These are phyloP conservation scores for Desmodus rotundus DNA, from an alignment of 2,113 vertebrate genomes.

Conservation along the genomic window DNA sequence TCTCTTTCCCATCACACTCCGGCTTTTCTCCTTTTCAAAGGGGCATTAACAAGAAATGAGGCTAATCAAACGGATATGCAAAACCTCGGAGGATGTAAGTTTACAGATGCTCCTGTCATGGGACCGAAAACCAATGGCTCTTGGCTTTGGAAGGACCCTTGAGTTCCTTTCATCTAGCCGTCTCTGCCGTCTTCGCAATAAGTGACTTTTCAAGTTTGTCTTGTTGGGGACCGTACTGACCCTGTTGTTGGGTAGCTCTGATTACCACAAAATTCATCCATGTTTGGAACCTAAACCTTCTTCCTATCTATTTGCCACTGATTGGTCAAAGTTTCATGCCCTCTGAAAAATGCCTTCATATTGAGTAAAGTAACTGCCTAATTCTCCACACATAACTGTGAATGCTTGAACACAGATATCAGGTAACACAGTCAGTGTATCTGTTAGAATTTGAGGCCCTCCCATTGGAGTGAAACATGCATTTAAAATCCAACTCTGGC, in stretches of 20 bases:
- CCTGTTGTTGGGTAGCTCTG: neutral
- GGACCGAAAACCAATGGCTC: neutral
- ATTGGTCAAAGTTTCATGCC: neutral
- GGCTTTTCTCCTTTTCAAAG: neutral
- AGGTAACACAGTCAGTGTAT: neutral
- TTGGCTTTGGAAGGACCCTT: neutral
- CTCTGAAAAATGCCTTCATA: neutral
- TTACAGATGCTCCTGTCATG: neutral
- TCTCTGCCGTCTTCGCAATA: neutral
- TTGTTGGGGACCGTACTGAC: neutral
- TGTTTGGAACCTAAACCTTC: neutral
- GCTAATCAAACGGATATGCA: neutral
- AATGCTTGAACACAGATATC: neutral
- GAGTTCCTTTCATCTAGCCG: neutral
- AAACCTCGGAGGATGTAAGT: neutral
- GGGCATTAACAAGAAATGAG: neutral
- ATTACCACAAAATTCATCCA: neutral
- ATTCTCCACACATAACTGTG: neutral
- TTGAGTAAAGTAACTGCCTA: neutral
- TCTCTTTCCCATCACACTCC: neutral
- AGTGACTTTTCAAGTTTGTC: conserved; percentile 20
- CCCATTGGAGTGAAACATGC: neutral
- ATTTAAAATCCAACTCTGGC: neutral
- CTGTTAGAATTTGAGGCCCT: neutral
- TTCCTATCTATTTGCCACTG: neutral